A percentile compares a stretch with the other conserved stretches of the same genome.
Evolutionary conservation across 2,888 invertebrate species (phyloP).

Genomic region (Pocota personata): DNA sequence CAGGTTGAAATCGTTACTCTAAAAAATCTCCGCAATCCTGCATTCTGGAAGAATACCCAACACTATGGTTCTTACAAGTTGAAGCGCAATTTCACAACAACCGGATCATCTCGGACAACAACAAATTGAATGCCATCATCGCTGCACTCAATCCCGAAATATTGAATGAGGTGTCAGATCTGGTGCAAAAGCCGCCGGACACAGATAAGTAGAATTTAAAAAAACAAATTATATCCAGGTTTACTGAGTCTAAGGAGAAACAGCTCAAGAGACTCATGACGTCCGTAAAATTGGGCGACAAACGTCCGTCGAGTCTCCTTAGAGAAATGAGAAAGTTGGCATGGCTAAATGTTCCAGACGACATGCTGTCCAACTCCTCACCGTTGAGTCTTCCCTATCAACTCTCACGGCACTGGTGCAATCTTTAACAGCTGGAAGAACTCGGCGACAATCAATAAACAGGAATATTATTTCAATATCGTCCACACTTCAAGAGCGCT

Average conservation of each 20-base stretch:
- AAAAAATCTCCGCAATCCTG: neutral
- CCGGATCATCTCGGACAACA: no score
- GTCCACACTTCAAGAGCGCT: neutral
- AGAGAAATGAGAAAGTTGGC: slow-evolving; percentile 13
- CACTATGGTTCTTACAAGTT: neutral
- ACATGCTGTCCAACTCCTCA: neutral
- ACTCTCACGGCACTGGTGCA: no score
- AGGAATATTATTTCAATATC: no score
- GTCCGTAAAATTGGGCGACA: slow-evolving; percentile 4
- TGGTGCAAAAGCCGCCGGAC: neutral
- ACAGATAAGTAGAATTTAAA: neutral
- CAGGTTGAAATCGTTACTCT: neutral
- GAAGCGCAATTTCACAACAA: no score
- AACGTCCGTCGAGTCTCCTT: slow-evolving; percentile 18
- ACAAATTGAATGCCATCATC: no score
- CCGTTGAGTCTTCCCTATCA: no score
- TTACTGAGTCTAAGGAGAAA: slow-evolving; percentile 7
- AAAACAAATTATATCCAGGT: neutral
- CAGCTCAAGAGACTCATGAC: no score
- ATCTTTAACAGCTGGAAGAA: no score
- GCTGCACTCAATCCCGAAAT: no score
- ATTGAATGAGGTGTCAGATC: no score
- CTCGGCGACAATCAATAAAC: no score
- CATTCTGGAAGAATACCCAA: neutral
- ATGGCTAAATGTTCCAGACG: slow-evolving; percentile 13